Evolutionary conservation across 2,797 vertebrate species (phyloP).

Genomic region (Martes flavigula): DNA sequence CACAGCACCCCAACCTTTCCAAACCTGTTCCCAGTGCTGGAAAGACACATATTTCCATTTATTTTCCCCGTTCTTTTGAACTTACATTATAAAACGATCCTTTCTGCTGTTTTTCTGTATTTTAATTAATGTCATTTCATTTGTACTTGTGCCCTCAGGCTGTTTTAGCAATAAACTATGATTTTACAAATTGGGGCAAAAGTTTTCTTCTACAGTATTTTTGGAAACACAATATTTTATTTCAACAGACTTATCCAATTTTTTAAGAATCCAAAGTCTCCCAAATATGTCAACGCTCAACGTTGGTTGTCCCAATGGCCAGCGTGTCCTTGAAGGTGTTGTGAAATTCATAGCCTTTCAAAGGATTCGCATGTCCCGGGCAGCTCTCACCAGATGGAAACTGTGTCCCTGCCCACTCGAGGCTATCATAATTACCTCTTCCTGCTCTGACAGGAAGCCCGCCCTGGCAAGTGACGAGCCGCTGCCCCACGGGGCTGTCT

Average conservation of each 20-base stretch:
- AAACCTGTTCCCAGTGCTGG: accelerated
- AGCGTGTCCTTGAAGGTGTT: accelerated
- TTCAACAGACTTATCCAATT: not conserved
- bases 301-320: accelerated
- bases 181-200: conserved; percentile 57
- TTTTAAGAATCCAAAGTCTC: not conserved
- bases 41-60: not conserved
- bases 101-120: not conserved
- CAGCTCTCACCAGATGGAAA: not conserved
- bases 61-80: not conserved
- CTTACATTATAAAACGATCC: not conserved
- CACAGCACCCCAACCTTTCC: not conserved
- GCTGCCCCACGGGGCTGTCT: conserved; percentile 48
- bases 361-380: not conserved
- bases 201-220: not conserved
- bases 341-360: accelerated
- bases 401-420: not conserved
- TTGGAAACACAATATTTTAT: not conserved
- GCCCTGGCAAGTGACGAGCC: conserved; percentile 33
- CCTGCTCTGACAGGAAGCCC: not conserved
- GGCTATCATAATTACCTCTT: not conserved
- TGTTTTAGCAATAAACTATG: conserved; percentile 17
- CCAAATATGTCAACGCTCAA: accelerated
- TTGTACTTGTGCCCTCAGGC: conserved; percentile 39
- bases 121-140: conserved; percentile 56